Percentiles rank a stretch among this genome's conserved stretches.
Evolutionary conservation across 2,113 vertebrate genomes (phyloP).

Genomic region (Ivindomyrus marchei): DNA sequence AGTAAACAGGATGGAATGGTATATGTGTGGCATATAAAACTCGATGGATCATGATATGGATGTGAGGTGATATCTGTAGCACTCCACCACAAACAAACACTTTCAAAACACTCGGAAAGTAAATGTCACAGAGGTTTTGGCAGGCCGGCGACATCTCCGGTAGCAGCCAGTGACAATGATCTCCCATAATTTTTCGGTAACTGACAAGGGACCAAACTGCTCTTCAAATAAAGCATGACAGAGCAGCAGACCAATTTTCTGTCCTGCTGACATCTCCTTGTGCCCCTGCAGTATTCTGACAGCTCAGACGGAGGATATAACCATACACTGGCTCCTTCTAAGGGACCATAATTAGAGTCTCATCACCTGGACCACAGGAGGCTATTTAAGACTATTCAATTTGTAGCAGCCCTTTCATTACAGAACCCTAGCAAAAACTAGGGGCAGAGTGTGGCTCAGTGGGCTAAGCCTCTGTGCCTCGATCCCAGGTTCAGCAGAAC

Average conservation of each 20-base stretch:
- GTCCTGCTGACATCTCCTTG: slow-evolving; percentile 37
- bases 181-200: background rate
- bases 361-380: slow-evolving; percentile 38
- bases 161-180: background rate
- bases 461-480: background rate
- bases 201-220: background rate
- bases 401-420: slow-evolving; percentile 63
- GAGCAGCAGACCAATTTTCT: background rate
- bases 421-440: slow-evolving; percentile 41
- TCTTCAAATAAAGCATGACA: background rate
- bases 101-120: background rate
- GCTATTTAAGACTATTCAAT: background rate
- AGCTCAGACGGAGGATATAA: slow-evolving; percentile 51
- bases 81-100: background rate
- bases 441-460: background rate
- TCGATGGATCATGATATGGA: background rate
- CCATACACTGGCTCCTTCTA: slow-evolving; percentile 59
- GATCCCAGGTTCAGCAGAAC: background rate
- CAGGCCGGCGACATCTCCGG: background rate
- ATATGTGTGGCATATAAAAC: background rate
- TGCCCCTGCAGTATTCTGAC: slow-evolving; percentile 34
- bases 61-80: background rate
- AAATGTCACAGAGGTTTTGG: background rate
- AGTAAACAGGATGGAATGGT: background rate
- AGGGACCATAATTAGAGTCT: slow-evolving; percentile 67